These are phyloP conservation scores for Schizopygopsis malacanthus DNA, from an alignment of 2,797 vertebrate species.

Conservation along the genomic window DNA sequence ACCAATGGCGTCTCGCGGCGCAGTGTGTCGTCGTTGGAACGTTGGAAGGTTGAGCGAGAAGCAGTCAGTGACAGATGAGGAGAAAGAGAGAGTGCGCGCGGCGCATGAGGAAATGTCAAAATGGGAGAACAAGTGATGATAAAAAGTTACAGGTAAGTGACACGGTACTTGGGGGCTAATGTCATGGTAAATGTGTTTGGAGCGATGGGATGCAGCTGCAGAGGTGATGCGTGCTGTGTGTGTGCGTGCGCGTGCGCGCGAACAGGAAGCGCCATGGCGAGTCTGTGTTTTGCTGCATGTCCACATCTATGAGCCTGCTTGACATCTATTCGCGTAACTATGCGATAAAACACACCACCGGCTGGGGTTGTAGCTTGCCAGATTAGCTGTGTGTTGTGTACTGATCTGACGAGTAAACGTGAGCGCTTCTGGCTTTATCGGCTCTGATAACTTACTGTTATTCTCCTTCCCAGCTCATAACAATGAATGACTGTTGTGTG, in stretches of 20 bases:
- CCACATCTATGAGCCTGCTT: not conserved
- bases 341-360: not conserved
- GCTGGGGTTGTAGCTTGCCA: not conserved
- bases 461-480: not conserved
- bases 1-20: constrained; percentile 68
- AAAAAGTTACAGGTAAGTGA: constrained; percentile 70
- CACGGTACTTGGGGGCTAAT: not conserved
- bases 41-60: constrained; percentile 51
- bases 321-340: not conserved
- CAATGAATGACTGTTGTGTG: not conserved
- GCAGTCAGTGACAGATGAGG: constrained; percentile 23
- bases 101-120: constrained; percentile 61
- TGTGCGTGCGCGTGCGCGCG: not conserved
- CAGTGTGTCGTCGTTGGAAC: constrained; percentile 53
- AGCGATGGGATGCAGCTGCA: constrained; percentile 8
- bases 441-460: not conserved
- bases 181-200: not conserved
- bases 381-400: not conserved
- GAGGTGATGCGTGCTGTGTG: constrained; percentile 23
- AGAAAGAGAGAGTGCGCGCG: not conserved
- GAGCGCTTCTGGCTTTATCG: not conserved
- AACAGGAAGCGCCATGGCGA: constrained; percentile 42
- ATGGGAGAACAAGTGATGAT: constrained; percentile 67
- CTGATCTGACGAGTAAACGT: not conserved
- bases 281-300: constrained; percentile 23